Evolutionary conservation across 37 sponge, comb jelly and placozoan species (phyloP).

Genomic region (Crambe crambe): DNA sequence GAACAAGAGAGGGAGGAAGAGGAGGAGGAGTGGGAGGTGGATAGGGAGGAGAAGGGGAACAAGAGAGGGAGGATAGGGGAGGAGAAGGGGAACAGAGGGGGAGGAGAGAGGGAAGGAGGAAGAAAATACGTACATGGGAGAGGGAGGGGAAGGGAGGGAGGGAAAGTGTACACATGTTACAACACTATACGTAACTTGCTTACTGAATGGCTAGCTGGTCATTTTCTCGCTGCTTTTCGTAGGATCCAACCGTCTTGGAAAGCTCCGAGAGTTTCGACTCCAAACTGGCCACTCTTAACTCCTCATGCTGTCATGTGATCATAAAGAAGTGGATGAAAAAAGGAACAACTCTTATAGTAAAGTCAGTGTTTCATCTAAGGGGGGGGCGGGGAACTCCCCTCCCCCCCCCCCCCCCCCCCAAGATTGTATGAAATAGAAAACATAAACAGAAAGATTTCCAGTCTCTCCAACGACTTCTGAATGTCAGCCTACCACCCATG

Average conservation of each 20-base stretch:
- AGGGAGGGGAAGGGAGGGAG: background rate
- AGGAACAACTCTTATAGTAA: background rate
- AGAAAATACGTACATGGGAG: too few species aligned
- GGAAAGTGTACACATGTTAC: background rate
- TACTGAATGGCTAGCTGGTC: conserved; percentile 50
- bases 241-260: conserved; percentile 61
- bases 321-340: background rate
- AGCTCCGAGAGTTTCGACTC: conserved; percentile 67
- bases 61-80: too few species aligned
- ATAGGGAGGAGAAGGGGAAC: too few species aligned
- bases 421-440: background rate
- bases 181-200: conserved; percentile 23
- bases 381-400: background rate
- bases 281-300: conserved; percentile 55
- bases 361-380: background rate
- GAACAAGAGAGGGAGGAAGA: too few species aligned
- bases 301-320: conserved; percentile 35
- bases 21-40: too few species aligned
- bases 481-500: background rate
- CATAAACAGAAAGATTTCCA: background rate
- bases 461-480: background rate
- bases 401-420: conserved; percentile 1
- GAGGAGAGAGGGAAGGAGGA: too few species aligned
- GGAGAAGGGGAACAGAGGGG: too few species aligned
- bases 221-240: conserved; percentile 49